phyloP scores from a whole-genome alignment of 2,888 invertebrate species.

The Clanis bilineata region DNA sequence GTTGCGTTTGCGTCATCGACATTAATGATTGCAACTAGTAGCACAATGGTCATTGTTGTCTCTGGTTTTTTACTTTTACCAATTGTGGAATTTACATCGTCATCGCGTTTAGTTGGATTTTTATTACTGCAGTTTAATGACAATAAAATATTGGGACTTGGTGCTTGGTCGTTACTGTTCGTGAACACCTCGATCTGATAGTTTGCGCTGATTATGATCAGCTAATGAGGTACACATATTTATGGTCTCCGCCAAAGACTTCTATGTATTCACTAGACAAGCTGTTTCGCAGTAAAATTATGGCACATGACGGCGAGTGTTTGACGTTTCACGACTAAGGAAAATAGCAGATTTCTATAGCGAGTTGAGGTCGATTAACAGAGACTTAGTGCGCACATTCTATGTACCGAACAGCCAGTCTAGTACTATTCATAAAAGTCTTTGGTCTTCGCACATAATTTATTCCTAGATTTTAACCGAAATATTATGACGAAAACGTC shows the following conservation, averaged over 20 bases:
- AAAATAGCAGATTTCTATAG: too few relatives aligned
- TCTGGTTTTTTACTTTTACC: conserved; percentile 59
- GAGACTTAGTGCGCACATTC: too few relatives aligned
- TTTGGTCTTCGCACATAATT: conserved; percentile 13
- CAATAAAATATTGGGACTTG: conserved; percentile 62
- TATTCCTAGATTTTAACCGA: conserved; percentile 6
- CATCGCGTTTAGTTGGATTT: conserved; percentile 78
- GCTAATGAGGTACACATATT: conserved; percentile 34
- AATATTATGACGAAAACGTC: too few relatives aligned
- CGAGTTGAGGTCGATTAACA: too few relatives aligned
- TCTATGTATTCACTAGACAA: too few relatives aligned
- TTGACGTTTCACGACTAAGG: too few relatives aligned
- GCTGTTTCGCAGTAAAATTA: too few relatives aligned
- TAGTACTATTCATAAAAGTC: too few relatives aligned
- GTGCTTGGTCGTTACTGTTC: conserved; percentile 30
- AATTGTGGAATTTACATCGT: conserved; percentile 64
- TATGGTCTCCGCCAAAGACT: too few relatives aligned
- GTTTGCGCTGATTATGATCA: conserved; percentile 37
- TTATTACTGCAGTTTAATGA: conserved; percentile 58
- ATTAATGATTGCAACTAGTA: conserved; percentile 78
- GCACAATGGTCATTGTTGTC: conserved; percentile 77
- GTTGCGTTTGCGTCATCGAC: conserved; percentile 79
- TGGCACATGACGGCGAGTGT: too few relatives aligned
- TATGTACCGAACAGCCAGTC: too few relatives aligned
- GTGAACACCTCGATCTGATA: conserved; percentile 42